Evolutionary conservation across 2,113 vertebrate species (phyloP).

Genomic region (Oreochromis niloticus): DNA sequence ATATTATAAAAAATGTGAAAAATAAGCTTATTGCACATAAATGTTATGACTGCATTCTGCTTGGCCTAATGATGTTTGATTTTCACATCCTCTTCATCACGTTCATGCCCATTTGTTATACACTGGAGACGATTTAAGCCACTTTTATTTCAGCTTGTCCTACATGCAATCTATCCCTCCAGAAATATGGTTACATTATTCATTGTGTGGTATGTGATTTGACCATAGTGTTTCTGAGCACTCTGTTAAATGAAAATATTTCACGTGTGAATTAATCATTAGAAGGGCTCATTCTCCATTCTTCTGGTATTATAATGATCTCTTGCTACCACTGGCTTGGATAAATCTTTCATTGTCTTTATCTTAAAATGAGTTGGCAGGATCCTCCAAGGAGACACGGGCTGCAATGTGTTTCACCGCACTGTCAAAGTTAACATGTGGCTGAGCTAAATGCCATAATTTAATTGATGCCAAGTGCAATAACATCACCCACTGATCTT

Average conservation of each 20-base stretch:
- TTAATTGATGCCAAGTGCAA: slow-evolving; percentile 59
- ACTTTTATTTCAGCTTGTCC: slow-evolving; percentile 33
- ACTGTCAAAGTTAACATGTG: slow-evolving; percentile 53
- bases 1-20: background rate
- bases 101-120: slow-evolving; percentile 22
- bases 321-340: slow-evolving; percentile 28
- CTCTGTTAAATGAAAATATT: slow-evolving; percentile 64
- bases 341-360: slow-evolving; percentile 67
- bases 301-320: slow-evolving; percentile 40
- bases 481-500: slow-evolving; percentile 58
- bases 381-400: slow-evolving; percentile 32
- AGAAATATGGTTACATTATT: slow-evolving; percentile 51
- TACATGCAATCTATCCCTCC: slow-evolving; percentile 27
- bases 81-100: slow-evolving; percentile 31
- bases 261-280: slow-evolving; percentile 66
- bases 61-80: slow-evolving; percentile 46
- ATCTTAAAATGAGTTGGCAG: slow-evolving; percentile 48
- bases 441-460: slow-evolving; percentile 55
- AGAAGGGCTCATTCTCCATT: slow-evolving; percentile 42
- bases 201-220: slow-evolving; percentile 43
- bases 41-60: slow-evolving; percentile 30
- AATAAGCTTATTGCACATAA: slow-evolving; percentile 20
- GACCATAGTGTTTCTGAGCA: slow-evolving; percentile 43
- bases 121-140: slow-evolving; percentile 46
- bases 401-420: background rate